phyloP scores from a whole-genome alignment of 1,140 invertebrate species.

The Drosophila chauvacae region DNA sequence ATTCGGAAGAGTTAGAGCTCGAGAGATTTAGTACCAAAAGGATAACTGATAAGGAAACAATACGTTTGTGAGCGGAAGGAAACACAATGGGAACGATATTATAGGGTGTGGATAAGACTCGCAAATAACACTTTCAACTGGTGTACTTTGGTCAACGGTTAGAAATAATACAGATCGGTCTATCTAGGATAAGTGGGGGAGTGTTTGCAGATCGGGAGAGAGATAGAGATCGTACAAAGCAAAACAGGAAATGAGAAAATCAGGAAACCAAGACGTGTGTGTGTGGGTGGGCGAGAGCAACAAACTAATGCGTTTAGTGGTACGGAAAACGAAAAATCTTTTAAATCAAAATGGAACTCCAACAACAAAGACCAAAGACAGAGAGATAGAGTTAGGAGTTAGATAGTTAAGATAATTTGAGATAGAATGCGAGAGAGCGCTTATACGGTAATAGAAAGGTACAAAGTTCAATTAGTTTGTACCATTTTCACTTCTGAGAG shows the following conservation, averaged over 20 bases:
- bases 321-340: constrained; percentile 24
- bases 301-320: constrained; percentile 55
- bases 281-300: constrained; percentile 30
- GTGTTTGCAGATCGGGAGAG: constrained; percentile 17
- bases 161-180: constrained; percentile 39
- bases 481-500: constrained; percentile 99
- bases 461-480: constrained; percentile 85
- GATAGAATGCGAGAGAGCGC: constrained; percentile 54
- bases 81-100: constrained; percentile 12
- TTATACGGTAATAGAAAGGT: constrained; percentile 70
- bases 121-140: constrained; percentile 58
- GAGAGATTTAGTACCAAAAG: constrained; percentile 44
- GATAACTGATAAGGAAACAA: constrained; percentile 14
- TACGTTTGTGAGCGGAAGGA: constrained; percentile 6
- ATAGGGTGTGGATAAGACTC: constrained; percentile 31
- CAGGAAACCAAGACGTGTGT: constrained; percentile 47
- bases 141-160: constrained; percentile 51
- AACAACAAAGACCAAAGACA: constrained; percentile 72
- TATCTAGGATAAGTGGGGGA: constrained; percentile 25
- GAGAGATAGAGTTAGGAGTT: constrained; percentile 45
- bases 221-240: constrained; percentile 44
- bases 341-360: constrained; percentile 28
- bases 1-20: constrained; percentile 32
- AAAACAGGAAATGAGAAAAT: constrained; percentile 46
- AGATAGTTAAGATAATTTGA: constrained; percentile 52